These are phyloP conservation scores for Drosophila anomelani DNA, from an alignment of 2,888 invertebrate species.

Conservation along the genomic window DNA sequence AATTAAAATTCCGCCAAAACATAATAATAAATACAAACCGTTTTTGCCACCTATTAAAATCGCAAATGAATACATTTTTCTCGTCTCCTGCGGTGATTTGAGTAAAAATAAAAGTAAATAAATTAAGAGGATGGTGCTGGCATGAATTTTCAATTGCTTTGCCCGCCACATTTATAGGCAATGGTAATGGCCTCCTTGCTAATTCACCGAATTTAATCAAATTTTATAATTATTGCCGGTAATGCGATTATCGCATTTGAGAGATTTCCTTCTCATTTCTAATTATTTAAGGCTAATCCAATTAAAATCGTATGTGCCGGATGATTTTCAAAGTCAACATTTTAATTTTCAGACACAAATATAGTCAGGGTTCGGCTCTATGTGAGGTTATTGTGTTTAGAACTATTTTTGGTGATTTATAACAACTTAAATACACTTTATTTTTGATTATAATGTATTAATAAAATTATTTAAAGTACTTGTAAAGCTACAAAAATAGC, in stretches of 20 bases:
- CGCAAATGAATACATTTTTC: constrained; percentile 15
- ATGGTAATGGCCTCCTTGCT: constrained; percentile 18
- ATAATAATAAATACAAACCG: constrained; percentile 43
- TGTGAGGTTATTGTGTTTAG: background rate
- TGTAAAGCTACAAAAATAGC: too few species aligned
- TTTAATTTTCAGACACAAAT: background rate
- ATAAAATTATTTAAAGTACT: too few species aligned
- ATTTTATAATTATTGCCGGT: constrained; percentile 35
- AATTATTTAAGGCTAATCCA: constrained; percentile 25
- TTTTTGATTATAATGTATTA: background rate
- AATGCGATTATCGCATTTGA: constrained; percentile 35
- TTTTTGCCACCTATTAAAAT: constrained; percentile 26
- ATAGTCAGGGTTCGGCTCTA: background rate
- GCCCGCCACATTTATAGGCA: constrained; percentile 1
- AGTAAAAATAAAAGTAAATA: constrained; percentile 19
- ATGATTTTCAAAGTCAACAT: background rate
- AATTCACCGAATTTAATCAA: constrained; percentile 24
- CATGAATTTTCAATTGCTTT: constrained; percentile 10
- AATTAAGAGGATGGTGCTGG: background rate
- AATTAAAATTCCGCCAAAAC: constrained; percentile 53
- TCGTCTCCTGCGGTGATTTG: constrained; percentile 20
- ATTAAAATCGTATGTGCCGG: constrained; percentile 4
- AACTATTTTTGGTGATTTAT: background rate
- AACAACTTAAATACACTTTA: background rate
- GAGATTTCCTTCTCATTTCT: constrained; percentile 13